Percentiles rank a stretch among this genome's conserved stretches.
These are phyloP conservation scores for Rosalia funebris DNA, from an alignment of 2,888 invertebrate genomes.

Conservation along the genomic window DNA sequence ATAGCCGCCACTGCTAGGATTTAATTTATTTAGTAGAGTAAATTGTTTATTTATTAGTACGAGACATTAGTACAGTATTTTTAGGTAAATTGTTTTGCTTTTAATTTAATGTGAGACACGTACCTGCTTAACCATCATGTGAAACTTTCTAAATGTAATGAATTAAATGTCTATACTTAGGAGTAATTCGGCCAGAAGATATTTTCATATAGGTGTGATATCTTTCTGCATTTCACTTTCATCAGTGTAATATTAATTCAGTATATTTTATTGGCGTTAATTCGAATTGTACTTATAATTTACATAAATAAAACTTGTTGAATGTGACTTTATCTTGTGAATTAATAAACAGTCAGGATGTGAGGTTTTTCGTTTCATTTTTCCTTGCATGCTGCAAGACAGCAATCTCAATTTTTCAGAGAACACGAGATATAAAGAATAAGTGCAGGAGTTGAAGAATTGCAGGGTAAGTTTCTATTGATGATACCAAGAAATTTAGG, in stretches of 20 bases:
- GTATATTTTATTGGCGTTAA: conserved; percentile 9
- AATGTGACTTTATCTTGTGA: not conserved
- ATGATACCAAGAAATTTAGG: no score
- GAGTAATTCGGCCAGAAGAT: not conserved
- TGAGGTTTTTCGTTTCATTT: not conserved
- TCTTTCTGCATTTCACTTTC: not conserved
- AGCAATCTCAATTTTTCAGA: no score
- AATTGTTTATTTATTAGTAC: conserved; percentile 17
- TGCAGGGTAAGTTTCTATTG: no score
- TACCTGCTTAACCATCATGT: conserved; percentile 31
- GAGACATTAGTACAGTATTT: conserved; percentile 31
- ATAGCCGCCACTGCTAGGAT: no score
- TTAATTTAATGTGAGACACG: conserved; percentile 22
- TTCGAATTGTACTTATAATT: conserved; percentile 10
- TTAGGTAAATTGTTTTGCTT: conserved; percentile 28
- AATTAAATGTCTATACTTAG: conserved; percentile 5
- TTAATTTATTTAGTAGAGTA: conserved; percentile 12
- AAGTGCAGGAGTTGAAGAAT: no score
- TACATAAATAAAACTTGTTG: not conserved
- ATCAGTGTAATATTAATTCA: not conserved
- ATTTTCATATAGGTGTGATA: conserved; percentile 12
- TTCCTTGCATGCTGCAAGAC: not conserved
- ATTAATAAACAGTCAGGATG: conserved; percentile 14
- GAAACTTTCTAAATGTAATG: conserved; percentile 15
- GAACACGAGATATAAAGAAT: no score